Percentiles rank a stretch among this genome's conserved stretches.
Evolutionary conservation across 2,888 invertebrate genomes (phyloP).

Genomic region (Ganaspis brasiliensis): DNA sequence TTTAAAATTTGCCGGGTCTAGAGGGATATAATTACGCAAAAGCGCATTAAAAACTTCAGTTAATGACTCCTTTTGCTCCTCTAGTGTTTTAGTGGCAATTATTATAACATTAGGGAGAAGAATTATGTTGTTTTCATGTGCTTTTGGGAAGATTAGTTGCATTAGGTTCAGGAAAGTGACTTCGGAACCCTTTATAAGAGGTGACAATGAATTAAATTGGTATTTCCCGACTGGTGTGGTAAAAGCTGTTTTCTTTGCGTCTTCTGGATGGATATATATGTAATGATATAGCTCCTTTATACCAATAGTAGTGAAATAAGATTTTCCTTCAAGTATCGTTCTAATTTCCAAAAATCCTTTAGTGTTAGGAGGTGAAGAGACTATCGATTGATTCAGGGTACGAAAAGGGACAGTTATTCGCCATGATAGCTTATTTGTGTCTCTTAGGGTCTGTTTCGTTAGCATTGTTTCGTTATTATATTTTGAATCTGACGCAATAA

Average conservation of each 20-base stretch:
- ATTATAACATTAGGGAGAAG: not conserved
- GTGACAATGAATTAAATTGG: not conserved
- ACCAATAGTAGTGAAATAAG: not conserved
- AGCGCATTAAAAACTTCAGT: not conserved
- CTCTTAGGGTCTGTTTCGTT: no score
- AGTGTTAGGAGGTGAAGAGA: not conserved
- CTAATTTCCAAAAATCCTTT: not conserved
- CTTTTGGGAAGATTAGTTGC: not conserved
- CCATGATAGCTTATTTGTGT: not conserved
- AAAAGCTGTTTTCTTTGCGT: not conserved
- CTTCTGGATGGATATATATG: not conserved
- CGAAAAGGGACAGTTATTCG: not conserved
- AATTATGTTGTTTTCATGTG: not conserved
- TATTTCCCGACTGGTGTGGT: not conserved
- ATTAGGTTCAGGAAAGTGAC: not conserved
- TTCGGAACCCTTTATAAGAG: not conserved
- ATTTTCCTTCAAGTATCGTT: not conserved
- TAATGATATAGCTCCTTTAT: not conserved
- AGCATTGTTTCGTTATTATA: no score
- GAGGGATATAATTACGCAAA: not conserved
- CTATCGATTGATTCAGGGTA: not conserved
- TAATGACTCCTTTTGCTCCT: not conserved
- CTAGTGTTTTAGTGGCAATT: not conserved
- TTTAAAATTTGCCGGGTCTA: not conserved
- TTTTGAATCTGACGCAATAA: no score